A percentile compares a stretch with the other conserved stretches of the same genome.
Conservation (phyloP, 1,140 invertebrate genomes). For the Homarus americanus region DNA sequence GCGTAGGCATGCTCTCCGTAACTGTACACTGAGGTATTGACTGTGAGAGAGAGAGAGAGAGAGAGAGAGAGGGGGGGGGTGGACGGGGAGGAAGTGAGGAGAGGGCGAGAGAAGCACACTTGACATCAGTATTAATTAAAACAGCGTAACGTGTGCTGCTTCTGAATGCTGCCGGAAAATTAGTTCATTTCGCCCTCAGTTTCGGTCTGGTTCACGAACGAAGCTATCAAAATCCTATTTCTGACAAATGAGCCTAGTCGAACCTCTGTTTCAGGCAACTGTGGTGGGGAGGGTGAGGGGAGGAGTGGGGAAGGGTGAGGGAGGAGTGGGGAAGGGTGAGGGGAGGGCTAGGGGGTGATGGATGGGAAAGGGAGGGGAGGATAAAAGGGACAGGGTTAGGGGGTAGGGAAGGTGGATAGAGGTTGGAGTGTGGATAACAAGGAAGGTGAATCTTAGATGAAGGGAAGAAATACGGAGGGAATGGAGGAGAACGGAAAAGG, state of each 20-base stretch:
- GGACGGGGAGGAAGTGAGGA: background rate
- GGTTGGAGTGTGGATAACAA: too few species aligned
- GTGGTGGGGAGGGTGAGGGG: slow-evolving; percentile 6
- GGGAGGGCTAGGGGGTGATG: background rate
- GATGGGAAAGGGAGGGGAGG: background rate
- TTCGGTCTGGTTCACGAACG: slow-evolving; percentile 30
- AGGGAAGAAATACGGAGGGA: background rate
- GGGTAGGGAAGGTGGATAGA: background rate
- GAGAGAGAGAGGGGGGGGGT: background rate
- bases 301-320: background rate
- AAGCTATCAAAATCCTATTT: slow-evolving; percentile 52
- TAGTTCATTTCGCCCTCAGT: slow-evolving; percentile 40
- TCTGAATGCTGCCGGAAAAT: slow-evolving; percentile 36
- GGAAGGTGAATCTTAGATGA: background rate
- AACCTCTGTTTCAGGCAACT: slow-evolving; percentile 21
- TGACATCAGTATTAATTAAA: slow-evolving; percentile 51
- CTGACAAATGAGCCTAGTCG: slow-evolving; percentile 35
- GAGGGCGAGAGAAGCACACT: slow-evolving; percentile 18
- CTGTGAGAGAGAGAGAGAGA: background rate
- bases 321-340: background rate
- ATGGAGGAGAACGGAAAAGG: background rate
- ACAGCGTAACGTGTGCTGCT: slow-evolving; percentile 39
- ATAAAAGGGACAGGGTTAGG: background rate
- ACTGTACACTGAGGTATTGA: too few species aligned
- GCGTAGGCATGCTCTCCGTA: too few species aligned